phyloP scores from a whole-genome alignment of 1,140 invertebrate species.

The Drosophila quadrilineata region DNA sequence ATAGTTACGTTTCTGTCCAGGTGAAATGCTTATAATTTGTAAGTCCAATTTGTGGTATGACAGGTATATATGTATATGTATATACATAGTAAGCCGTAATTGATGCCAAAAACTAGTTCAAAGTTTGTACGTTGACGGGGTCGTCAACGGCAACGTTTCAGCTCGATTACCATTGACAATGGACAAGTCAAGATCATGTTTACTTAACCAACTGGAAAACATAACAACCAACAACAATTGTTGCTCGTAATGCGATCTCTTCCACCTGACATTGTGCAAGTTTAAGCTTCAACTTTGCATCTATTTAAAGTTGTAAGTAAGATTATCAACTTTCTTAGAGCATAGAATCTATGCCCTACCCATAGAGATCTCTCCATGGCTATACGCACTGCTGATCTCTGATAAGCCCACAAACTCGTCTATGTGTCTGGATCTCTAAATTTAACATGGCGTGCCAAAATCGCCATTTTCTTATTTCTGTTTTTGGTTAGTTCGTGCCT shows the following conservation, averaged over 20 bases:
- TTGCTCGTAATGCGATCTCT: slow-evolving; percentile 52
- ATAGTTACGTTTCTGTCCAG: slow-evolving; percentile 54
- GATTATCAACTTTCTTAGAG: not conserved
- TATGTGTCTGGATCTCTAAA: slow-evolving; percentile 20
- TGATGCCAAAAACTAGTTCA: slow-evolving; percentile 65
- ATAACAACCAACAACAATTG: slow-evolving; percentile 16
- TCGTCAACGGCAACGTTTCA: slow-evolving; percentile 33
- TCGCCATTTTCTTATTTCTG: slow-evolving; percentile 13
- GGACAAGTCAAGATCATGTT: slow-evolving; percentile 71
- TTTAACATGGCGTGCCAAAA: slow-evolving; percentile 12
- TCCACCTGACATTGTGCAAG: slow-evolving; percentile 56
- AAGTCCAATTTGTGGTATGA: slow-evolving; percentile 41
- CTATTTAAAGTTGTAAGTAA: not conserved
- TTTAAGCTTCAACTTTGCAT: slow-evolving; percentile 42
- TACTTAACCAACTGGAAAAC: slow-evolving; percentile 68
- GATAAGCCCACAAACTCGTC: slow-evolving; percentile 27
- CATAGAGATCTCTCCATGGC: slow-evolving; percentile 1
- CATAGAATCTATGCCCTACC: slow-evolving; percentile 1
- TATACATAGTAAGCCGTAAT: too few species aligned
- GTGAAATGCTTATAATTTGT: slow-evolving; percentile 73
- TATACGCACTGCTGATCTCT: slow-evolving; percentile 18
- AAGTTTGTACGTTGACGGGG: slow-evolving; percentile 26
- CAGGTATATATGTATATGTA: too few species aligned
- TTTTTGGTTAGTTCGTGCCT: too few species aligned
- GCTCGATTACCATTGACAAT: slow-evolving; percentile 56